phyloP scores from a whole-genome alignment of 1,140 invertebrate genomes.

The Philopotamus ludificatus region DNA sequence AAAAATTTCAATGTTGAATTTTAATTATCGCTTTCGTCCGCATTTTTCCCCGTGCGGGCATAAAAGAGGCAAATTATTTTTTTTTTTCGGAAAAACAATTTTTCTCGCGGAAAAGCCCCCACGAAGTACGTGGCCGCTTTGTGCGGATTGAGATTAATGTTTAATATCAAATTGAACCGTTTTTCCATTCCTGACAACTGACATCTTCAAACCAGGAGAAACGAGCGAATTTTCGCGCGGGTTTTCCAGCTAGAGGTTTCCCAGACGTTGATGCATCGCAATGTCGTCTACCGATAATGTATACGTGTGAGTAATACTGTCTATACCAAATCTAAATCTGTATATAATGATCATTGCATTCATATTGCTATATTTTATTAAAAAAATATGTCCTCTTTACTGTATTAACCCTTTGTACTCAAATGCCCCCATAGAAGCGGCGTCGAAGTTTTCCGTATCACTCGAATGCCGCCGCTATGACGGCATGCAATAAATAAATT shows the following conservation, averaged over 20 bases:
- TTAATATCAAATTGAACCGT: slow-evolving; percentile 28
- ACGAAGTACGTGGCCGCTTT: slow-evolving; percentile 10
- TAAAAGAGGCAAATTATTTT: neutral
- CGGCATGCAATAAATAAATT: no score
- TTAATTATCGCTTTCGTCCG: slow-evolving; percentile 5
- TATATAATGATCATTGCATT: no score
- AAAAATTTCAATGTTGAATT: slow-evolving; percentile 22
- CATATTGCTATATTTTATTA: no score
- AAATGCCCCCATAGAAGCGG: no score
- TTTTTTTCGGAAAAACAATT: slow-evolving; percentile 10
- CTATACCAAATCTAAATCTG: no score
- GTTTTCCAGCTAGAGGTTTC: slow-evolving; percentile 4
- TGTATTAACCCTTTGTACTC: no score
- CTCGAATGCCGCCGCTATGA: no score
- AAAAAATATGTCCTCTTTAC: no score
- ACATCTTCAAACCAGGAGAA: slow-evolving; percentile 11
- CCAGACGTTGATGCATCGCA: slow-evolving; percentile 14
- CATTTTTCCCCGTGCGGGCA: slow-evolving; percentile 8
- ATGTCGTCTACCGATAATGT: no score
- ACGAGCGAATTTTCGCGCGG: slow-evolving; percentile 1
- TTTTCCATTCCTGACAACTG: slow-evolving; percentile 1
- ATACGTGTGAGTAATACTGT: no score
- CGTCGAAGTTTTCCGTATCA: no score
- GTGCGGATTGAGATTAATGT: slow-evolving; percentile 27
- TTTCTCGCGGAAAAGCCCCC: slow-evolving; percentile 10